These are phyloP conservation scores for Arrhopalites spinosus DNA, from an alignment of 2,888 invertebrate species.

Conservation along the genomic window DNA sequence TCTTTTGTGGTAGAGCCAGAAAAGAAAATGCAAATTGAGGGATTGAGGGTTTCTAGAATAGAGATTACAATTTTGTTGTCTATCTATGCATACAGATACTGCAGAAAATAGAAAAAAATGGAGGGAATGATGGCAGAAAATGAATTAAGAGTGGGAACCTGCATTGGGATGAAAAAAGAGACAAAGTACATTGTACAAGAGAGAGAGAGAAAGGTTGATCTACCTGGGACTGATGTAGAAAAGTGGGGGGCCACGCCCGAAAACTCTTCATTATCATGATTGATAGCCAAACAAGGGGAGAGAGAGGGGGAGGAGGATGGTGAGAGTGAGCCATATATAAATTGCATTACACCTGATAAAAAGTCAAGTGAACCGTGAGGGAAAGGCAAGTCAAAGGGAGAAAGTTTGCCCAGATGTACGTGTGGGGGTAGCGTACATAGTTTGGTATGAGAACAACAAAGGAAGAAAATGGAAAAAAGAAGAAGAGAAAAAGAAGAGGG, in stretches of 20 bases:
- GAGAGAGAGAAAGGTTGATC: not conserved
- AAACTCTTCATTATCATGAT: conserved; percentile 26
- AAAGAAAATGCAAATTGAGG: too few species aligned
- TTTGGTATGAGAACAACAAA: too few species aligned
- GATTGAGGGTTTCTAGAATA: too few species aligned
- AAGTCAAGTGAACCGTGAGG: conserved; percentile 13
- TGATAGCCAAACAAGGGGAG: conserved; percentile 11
- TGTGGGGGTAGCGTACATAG: too few species aligned
- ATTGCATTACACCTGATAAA: conserved; percentile 22
- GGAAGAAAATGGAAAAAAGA: too few species aligned
- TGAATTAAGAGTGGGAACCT: not conserved
- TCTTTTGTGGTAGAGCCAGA: too few species aligned
- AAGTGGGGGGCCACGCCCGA: conserved; percentile 16
- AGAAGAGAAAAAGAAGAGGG: too few species aligned
- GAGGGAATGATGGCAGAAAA: not conserved
- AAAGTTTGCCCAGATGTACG: too few species aligned
- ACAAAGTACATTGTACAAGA: not conserved
- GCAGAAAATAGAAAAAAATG: not conserved
- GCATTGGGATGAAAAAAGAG: not conserved
- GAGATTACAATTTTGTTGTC: too few species aligned
- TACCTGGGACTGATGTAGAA: conserved; percentile 5
- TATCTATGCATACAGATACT: too few species aligned
- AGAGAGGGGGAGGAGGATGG: not conserved
- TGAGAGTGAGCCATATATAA: conserved; percentile 6
- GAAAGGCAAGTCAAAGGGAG: not conserved